Evolutionary conservation across 2,888 invertebrate genomes (phyloP).

Genomic region (Caenorhabditis sp.): DNA sequence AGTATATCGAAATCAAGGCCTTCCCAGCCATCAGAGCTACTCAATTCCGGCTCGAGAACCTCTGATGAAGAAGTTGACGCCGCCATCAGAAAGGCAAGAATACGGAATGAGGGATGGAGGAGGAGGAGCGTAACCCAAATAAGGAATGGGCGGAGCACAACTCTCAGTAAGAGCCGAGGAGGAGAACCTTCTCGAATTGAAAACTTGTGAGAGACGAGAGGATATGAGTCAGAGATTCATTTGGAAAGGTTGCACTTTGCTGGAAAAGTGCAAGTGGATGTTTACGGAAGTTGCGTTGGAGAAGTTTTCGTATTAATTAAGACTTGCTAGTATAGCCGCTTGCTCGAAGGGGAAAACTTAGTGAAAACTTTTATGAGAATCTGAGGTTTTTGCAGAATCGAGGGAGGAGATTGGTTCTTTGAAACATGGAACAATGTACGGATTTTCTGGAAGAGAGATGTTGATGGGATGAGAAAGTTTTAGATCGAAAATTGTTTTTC

Average conservation of each 20-base stretch:
- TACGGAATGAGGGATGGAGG: neutral
- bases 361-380: neutral
- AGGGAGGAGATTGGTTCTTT: too few relatives aligned
- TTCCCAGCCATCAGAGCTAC: too few relatives aligned
- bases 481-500: too few relatives aligned
- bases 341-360: neutral
- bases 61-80: neutral
- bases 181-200: slow-evolving; percentile 26
- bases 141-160: slow-evolving; percentile 4
- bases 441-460: too few relatives aligned
- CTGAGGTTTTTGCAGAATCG: too few relatives aligned
- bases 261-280: slow-evolving; percentile 27
- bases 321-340: too few relatives aligned
- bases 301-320: neutral
- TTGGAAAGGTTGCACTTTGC: neutral
- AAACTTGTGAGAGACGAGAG: slow-evolving; percentile 13
- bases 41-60: too few relatives aligned
- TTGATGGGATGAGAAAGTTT: too few relatives aligned
- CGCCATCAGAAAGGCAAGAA: slow-evolving; percentile 9
- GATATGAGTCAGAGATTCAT: slow-evolving; percentile 12
- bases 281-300: slow-evolving; percentile 20
- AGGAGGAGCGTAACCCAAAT: neutral
- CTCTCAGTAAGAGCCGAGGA: slow-evolving; percentile 8
- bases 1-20: too few relatives aligned
- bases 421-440: too few relatives aligned